Conservation (phyloP, 1,140 invertebrate genomes). For the Ctenoplectra terminalis region DNA sequence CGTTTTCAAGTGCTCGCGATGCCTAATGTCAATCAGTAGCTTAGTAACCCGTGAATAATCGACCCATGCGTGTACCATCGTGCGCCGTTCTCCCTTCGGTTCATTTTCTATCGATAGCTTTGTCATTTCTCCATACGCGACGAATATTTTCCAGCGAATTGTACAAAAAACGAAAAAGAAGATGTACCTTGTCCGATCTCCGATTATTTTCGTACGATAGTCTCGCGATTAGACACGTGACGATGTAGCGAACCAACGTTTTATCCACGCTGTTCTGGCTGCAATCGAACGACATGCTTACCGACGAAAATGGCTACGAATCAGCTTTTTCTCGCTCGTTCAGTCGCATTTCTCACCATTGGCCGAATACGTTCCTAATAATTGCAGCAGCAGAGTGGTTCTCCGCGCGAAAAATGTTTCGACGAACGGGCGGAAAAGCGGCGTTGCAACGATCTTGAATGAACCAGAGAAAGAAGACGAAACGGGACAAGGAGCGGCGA, state of each 20-base stretch:
- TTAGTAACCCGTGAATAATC: constrained; percentile 26
- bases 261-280: neutral
- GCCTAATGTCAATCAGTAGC: constrained; percentile 48
- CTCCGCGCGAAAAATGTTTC: no score
- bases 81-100: constrained; percentile 38
- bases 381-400: neutral
- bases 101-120: constrained; percentile 37
- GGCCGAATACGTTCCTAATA: constrained; percentile 16
- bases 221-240: constrained; percentile 29
- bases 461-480: neutral
- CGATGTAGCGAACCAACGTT: constrained; percentile 28
- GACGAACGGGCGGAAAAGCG: neutral
- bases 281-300: neutral
- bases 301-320: neutral
- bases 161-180: constrained; percentile 24
- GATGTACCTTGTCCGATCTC: constrained; percentile 25
- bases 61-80: constrained; percentile 16
- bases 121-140: constrained; percentile 18
- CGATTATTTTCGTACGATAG: constrained; percentile 50
- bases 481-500: constrained; percentile 1
- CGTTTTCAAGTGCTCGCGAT: constrained; percentile 24
- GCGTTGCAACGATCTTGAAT: neutral
- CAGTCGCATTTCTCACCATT: neutral
- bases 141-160: constrained; percentile 13
- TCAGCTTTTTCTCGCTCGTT: constrained; percentile 1